phyloP scores from a whole-genome alignment of 2,888 invertebrate genomes.

The Cactoblastis cactorum region DNA sequence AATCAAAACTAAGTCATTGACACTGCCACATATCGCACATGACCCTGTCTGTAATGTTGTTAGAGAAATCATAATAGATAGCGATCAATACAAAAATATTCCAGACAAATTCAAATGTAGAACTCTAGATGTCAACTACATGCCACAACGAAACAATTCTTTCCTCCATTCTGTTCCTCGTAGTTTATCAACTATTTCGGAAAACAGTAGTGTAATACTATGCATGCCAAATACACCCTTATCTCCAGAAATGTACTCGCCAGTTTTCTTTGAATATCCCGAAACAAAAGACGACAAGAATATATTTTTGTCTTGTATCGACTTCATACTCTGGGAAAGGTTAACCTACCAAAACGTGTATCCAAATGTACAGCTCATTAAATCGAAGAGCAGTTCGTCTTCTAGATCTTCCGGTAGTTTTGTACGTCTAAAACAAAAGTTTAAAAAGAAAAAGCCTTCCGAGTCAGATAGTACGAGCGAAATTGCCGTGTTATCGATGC shows the following conservation, averaged over 20 bases:
- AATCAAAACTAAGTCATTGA: slow-evolving; percentile 24
- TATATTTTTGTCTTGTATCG: slow-evolving; percentile 51
- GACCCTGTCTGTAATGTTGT: slow-evolving; percentile 52
- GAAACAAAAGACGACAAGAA: slow-evolving; percentile 36
- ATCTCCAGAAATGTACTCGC: slow-evolving; percentile 60
- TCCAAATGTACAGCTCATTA: slow-evolving; percentile 56
- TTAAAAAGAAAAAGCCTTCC: slow-evolving; percentile 38
- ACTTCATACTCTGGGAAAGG: slow-evolving; percentile 69
- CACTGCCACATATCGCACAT: slow-evolving; percentile 19
- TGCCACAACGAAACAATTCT: slow-evolving; percentile 52
- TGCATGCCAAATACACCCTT: slow-evolving; percentile 39
- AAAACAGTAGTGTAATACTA: slow-evolving; percentile 44
- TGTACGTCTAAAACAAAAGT: slow-evolving; percentile 45
- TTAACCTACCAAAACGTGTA: slow-evolving; percentile 50
- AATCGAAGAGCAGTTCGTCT: slow-evolving; percentile 42
- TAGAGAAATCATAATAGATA: slow-evolving; percentile 49
- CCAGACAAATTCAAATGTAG: slow-evolving; percentile 50
- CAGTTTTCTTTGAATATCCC: slow-evolving; percentile 65
- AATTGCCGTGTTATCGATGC: slow-evolving; percentile 58
- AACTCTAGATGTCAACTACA: slow-evolving; percentile 37
- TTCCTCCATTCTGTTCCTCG: slow-evolving; percentile 51
- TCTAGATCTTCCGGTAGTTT: slow-evolving; percentile 46
- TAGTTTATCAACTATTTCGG: slow-evolving; percentile 61
- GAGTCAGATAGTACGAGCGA: slow-evolving; percentile 48
- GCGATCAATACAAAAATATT: slow-evolving; percentile 42